These are phyloP conservation scores for Adelges cooleyi DNA, from an alignment of 1,140 invertebrate species.

Conservation along the genomic window DNA sequence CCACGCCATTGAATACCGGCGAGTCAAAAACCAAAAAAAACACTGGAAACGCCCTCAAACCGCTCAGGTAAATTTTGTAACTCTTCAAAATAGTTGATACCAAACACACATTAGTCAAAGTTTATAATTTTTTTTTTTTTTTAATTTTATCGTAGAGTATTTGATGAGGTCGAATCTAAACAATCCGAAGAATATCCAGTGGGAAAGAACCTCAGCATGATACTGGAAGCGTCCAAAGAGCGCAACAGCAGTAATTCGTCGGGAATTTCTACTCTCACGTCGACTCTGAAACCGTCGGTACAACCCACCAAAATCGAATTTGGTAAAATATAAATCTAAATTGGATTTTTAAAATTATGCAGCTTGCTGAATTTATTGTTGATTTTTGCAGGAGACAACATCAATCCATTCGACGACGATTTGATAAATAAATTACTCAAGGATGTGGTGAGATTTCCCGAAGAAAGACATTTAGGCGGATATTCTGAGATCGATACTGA, in stretches of 20 bases:
- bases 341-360: too few relatives aligned
- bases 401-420: conserved; percentile 29
- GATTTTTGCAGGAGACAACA: conserved; percentile 3
- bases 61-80: neutral
- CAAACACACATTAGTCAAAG: neutral
- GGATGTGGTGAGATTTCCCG: conserved; percentile 28
- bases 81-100: too few relatives aligned
- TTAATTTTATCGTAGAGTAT: neutral
- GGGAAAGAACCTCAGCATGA: conserved; percentile 31
- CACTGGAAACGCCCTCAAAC: neutral
- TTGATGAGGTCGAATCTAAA: neutral
- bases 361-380: neutral
- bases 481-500: neutral
- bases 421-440: conserved; percentile 26
- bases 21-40: neutral
- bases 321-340: too few relatives aligned
- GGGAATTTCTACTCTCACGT: neutral
- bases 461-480: conserved; percentile 15
- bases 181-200: neutral
- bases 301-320: conserved; percentile 13
- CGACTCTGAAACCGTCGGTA: neutral
- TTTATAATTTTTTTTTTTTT: neutral
- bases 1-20: neutral
- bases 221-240: conserved; percentile 33
- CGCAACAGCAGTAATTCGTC: conserved; percentile 29